These are phyloP conservation scores for Trichonephila inaurata DNA, from an alignment of 1,140 invertebrate species.

Conservation along the genomic window DNA sequence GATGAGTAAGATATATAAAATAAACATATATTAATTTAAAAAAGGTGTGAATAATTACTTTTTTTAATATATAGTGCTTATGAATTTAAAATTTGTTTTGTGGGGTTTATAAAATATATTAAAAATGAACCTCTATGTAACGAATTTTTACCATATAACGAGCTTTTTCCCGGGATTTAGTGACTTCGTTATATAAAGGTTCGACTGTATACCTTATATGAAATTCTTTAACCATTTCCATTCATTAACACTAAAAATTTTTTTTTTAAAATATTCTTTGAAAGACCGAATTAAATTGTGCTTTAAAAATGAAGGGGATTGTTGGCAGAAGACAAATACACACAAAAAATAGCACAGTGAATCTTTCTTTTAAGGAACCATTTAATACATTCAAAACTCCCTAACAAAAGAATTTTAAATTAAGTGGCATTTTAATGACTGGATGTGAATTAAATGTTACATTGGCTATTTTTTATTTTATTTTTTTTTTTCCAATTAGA, in stretches of 20 bases:
- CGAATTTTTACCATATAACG: no score
- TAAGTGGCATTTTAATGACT: constrained; percentile 62
- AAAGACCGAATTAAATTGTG: neutral
- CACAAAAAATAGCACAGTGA: neutral
- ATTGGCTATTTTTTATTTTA: neutral
- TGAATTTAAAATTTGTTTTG: no score
- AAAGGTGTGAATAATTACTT: no score
- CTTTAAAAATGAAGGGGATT: neutral
- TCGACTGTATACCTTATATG: no score
- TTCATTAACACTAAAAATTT: constrained; percentile 10
- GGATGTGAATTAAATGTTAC: no score
- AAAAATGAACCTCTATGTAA: no score
- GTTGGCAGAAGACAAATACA: neutral
- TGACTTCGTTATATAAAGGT: no score
- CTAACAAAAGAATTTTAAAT: neutral
- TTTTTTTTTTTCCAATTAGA: neutral
- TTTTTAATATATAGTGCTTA: no score
- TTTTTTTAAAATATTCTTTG: neutral
- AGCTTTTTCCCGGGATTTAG: no score
- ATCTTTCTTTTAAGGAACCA: constrained; percentile 11
- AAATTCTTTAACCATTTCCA: neutral
- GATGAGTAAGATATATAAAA: no score
- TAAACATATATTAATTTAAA: no score
- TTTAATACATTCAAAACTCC: constrained; percentile 30
- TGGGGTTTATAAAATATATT: no score